Evolutionary conservation across 1,140 invertebrate species (phyloP), one percentile per base, ranked within the genome.

Genomic region (Littorina saxatilis): DNA sequence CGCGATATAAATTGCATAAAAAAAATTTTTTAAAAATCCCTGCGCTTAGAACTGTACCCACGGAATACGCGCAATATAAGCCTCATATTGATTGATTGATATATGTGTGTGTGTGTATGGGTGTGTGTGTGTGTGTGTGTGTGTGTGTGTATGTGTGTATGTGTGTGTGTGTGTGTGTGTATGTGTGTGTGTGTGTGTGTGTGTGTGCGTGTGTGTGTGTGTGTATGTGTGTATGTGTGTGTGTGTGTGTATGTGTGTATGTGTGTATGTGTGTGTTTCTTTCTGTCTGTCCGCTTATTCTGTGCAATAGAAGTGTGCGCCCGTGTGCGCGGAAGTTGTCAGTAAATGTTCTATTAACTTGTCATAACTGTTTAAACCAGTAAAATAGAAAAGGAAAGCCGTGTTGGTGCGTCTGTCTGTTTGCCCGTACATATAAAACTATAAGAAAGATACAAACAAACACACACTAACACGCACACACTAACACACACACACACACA

Each of bases 111-210:
- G n/a, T n/a, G n/a, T n/a, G n/a, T n/a, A n/a, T n/a, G n/a, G n/a
- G n/a, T n/a, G n/a, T n/a, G n/a, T 72, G 37, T 0, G 68, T 72
- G 35, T 0, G 37, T 72, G 68, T 0, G 40, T 72, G 68, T 20
- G 68, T 72, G 37, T 20, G 68, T 72, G 40, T 72, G 37, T 20
- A 37, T 72, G 68, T 40, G 68, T 39, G 68, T 7, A 5, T 63
- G 61, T 40, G 68, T 72, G 68, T 72, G 68, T 72, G 68, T 72
- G 68, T 72, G 68, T 72, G 35, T 72, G 37, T 72, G 68, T 72
- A 20, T 72, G 68, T 72, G 68, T 72, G 37, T 72, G 68, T 72
- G 68, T 72, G 68, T 72, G 68, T 40, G 35, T 63, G 61, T 63
- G 61, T 32, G 61, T 63, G 61, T 32, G 61, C 27, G 61, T 17